Evolutionary conservation across 2,888 invertebrate genomes (phyloP).

Genomic region (Pollenia griseotomentosa): DNA sequence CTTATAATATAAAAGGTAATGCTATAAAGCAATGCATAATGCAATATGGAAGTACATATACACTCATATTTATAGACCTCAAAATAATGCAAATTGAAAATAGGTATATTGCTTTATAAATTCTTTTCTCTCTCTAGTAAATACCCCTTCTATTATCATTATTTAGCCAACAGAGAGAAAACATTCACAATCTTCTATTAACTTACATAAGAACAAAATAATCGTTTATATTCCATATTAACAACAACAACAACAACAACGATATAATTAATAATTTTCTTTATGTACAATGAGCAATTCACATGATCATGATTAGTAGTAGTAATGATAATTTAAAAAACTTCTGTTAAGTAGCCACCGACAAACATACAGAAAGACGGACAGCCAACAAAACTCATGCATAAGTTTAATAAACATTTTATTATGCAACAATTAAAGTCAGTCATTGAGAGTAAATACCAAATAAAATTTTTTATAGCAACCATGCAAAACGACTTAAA

Average conservation of each 20-base stretch:
- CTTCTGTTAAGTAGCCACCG: slow-evolving; percentile 27
- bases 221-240: slow-evolving; percentile 29
- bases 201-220: slow-evolving; percentile 2
- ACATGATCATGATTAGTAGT: neutral
- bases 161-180: slow-evolving; percentile 13
- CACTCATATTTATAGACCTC: no score
- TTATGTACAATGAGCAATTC: neutral
- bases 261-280: slow-evolving; percentile 8
- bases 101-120: neutral
- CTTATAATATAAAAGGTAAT: no score
- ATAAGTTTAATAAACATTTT: slow-evolving; percentile 45
- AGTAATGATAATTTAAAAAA: neutral
- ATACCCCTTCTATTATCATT: neutral
- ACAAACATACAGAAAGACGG: neutral
- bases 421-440: slow-evolving; percentile 61
- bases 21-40: no score
- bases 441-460: slow-evolving; percentile 46
- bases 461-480: neutral
- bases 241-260: neutral
- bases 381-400: neutral
- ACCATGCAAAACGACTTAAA: neutral
- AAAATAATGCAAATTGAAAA: no score
- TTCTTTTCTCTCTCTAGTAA: neutral
- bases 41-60: no score
- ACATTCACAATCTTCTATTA: slow-evolving; percentile 12